Evolutionary conservation across 2,113 vertebrate species (phyloP).

Genomic region (Toxostoma redivivum): DNA sequence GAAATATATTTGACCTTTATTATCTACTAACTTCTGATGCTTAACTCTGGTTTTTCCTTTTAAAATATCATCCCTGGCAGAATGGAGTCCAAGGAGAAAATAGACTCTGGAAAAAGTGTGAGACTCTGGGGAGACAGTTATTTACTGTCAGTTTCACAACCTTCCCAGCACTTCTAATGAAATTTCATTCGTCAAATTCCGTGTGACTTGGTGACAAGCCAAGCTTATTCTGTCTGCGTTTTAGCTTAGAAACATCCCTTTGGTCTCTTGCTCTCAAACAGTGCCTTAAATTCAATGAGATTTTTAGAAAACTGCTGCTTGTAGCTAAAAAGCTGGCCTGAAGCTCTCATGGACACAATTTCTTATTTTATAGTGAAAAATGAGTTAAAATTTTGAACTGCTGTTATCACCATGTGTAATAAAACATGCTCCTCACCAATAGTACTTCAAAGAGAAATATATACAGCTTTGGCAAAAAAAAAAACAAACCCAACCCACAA

Average conservation of each 20-base stretch:
- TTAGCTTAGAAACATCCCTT: slow-evolving; percentile 35
- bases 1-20: slow-evolving; percentile 28
- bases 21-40: neutral
- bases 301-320: neutral
- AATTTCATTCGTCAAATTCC: slow-evolving; percentile 49
- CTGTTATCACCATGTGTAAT: neutral
- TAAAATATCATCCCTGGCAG: slow-evolving; percentile 22
- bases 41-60: neutral
- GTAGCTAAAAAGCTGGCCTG: neutral
- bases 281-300: neutral
- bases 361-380: slow-evolving; percentile 1
- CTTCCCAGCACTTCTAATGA: neutral
- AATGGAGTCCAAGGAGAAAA: slow-evolving; percentile 11
- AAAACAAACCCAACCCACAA: neutral
- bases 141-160: slow-evolving; percentile 41
- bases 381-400: neutral
- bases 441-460: neutral
- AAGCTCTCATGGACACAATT: neutral
- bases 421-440: neutral
- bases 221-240: slow-evolving; percentile 28
- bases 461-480: neutral
- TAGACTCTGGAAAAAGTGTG: slow-evolving; percentile 4
- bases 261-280: neutral
- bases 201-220: slow-evolving; percentile 13
- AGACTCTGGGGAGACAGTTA: slow-evolving; percentile 29